phyloP scores from a whole-genome alignment of 2,113 vertebrate genomes.

The Pterocles gutturalis region DNA sequence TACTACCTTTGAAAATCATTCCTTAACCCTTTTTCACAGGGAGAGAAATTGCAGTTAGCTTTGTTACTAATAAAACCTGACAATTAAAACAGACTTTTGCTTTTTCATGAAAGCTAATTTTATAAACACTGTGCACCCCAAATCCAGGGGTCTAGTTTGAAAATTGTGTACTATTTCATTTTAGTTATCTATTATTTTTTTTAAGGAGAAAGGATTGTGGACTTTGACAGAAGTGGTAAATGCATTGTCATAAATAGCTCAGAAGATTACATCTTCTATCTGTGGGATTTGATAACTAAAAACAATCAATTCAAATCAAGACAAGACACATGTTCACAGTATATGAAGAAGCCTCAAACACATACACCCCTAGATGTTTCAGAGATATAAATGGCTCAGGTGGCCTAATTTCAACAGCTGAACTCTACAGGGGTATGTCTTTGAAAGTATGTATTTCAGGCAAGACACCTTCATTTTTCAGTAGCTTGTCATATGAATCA shows the following conservation, averaged over 20 bases:
- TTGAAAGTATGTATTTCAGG: not conserved
- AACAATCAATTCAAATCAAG: not conserved
- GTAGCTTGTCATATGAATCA: not conserved
- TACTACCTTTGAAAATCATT: not conserved
- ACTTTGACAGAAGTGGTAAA: not conserved
- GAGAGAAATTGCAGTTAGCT: not conserved
- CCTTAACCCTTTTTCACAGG: not conserved
- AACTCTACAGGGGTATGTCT: not conserved
- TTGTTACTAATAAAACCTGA: not conserved
- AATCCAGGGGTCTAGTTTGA: not conserved
- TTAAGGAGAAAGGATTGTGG: not conserved
- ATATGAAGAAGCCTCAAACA: not conserved
- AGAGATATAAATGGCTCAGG: not conserved
- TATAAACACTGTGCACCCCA: not conserved
- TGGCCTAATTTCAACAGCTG: not conserved
- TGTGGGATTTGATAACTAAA: not conserved
- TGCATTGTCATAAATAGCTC: not conserved
- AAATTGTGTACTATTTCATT: not conserved
- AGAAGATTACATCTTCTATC: not conserved
- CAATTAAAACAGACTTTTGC: not conserved
- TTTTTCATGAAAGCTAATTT: not conserved
- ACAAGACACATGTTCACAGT: not conserved
- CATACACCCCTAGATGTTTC: not conserved
- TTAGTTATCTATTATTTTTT: not conserved
- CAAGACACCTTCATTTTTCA: not conserved